Conservation (phyloP, 2,113 vertebrate species). For the Cochlearius cochlearius region DNA sequence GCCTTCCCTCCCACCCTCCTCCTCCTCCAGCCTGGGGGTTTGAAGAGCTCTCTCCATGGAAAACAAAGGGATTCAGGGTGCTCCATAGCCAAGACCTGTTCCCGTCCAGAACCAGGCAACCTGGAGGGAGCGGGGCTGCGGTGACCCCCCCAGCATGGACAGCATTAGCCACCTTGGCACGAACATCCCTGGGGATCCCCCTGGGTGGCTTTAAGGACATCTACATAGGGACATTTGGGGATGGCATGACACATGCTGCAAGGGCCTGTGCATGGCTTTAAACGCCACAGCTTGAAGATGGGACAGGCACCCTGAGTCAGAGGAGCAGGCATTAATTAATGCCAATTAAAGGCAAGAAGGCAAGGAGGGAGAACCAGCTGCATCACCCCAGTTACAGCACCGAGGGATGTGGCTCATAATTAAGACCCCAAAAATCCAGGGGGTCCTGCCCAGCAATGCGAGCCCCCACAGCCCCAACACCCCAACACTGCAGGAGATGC, state of each 20-base stretch:
- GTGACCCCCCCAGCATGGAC: rapidly evolving
- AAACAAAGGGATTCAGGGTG: not conserved
- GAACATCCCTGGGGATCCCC: not conserved
- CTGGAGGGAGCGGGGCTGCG: not conserved
- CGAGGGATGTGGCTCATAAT: not conserved
- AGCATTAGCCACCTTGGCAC: rapidly evolving
- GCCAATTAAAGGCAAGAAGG: not conserved
- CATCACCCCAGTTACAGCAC: not conserved
- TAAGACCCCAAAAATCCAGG: not conserved
- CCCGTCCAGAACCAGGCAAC: not conserved
- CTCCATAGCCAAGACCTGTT: not conserved
- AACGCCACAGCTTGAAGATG: not conserved
- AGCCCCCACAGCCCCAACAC: not conserved
- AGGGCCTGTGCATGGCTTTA: not conserved
- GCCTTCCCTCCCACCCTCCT: not conserved
- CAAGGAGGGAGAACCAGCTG: not conserved
- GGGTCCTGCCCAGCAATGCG: not conserved
- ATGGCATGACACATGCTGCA: rapidly evolving
- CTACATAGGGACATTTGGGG: rapidly evolving
- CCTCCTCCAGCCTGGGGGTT: not conserved
- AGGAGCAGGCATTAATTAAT: not conserved
- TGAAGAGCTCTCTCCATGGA: not conserved
- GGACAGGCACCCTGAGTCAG: rapidly evolving
- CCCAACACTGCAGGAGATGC: rapidly evolving
- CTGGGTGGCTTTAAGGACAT: rapidly evolving